A percentile compares a stretch with the other conserved stretches of the same genome.
These are phyloP conservation scores for Arenaria interpres DNA, from an alignment of 2,113 vertebrate species.

Conservation along the genomic window DNA sequence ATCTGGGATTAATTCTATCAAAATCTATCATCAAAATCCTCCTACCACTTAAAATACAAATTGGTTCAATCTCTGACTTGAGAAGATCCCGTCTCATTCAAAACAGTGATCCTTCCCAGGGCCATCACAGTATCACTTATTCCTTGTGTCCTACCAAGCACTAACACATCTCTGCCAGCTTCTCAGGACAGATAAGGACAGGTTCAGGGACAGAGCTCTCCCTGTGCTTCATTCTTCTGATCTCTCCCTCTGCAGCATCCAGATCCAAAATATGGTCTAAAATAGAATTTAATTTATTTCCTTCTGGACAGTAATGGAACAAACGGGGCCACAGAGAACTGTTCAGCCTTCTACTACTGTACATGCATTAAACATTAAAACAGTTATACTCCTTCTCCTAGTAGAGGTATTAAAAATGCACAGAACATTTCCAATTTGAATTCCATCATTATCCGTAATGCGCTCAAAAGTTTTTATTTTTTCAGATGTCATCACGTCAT, in stretches of 20 bases:
- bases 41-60: not conserved
- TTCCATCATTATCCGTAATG: constrained; percentile 32
- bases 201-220: not conserved
- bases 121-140: not conserved
- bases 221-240: not conserved
- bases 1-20: not conserved
- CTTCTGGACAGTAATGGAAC: constrained; percentile 39
- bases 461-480: constrained; percentile 50
- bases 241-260: not conserved
- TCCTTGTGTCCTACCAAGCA: not conserved
- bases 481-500: not conserved
- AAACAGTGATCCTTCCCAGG: not conserved
- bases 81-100: not conserved
- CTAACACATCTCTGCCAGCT: not conserved
- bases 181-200: not conserved
- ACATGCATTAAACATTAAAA: constrained; percentile 76
- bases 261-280: constrained; percentile 30
- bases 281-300: constrained; percentile 68
- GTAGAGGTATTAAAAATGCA: constrained; percentile 72
- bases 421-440: constrained; percentile 65
- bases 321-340: constrained; percentile 19
- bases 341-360: constrained; percentile 52
- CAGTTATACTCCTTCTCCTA: constrained; percentile 32
- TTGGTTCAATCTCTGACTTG: not conserved
- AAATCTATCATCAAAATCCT: not conserved